These are phyloP conservation scores for Nyctibius grandis DNA, from an alignment of 2,797 vertebrate genomes.

Conservation along the genomic window DNA sequence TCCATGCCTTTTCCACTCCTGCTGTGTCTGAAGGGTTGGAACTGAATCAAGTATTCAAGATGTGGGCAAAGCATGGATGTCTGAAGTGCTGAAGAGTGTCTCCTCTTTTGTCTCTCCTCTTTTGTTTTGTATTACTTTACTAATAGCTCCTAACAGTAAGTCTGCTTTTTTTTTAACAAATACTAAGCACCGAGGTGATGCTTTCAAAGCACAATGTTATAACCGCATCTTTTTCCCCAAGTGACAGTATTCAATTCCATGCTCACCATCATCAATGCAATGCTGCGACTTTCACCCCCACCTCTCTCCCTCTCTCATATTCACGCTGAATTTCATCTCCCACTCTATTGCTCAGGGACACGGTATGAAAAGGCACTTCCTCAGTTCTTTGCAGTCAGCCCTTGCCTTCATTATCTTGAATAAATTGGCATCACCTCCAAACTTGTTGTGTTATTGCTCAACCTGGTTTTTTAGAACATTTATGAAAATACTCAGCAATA, in stretches of 20 bases:
- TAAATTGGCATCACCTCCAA: constrained; percentile 11
- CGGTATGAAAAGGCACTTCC: not conserved
- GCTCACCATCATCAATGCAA: not conserved
- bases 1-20: constrained; percentile 32
- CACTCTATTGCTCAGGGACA: not conserved
- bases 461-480: not conserved
- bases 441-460: not conserved
- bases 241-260: not conserved
- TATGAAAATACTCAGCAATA: not conserved
- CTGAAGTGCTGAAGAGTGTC: constrained; percentile 21
- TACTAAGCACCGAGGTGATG: not conserved
- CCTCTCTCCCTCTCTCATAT: not conserved
- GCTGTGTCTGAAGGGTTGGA: constrained; percentile 40
- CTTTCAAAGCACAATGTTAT: not conserved
- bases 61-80: constrained; percentile 15
- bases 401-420: not conserved
- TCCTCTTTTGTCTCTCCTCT: not conserved
- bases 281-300: not conserved
- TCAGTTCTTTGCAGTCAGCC: not conserved
- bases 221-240: not conserved
- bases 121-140: constrained; percentile 40
- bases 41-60: constrained; percentile 23
- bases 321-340: not conserved
- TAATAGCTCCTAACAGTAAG: constrained; percentile 30
- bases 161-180: not conserved